Evolutionary conservation across 2,113 vertebrate species (phyloP), one percentile per base, ranked within the genome.

Genomic region (Castor canadensis): DNA sequence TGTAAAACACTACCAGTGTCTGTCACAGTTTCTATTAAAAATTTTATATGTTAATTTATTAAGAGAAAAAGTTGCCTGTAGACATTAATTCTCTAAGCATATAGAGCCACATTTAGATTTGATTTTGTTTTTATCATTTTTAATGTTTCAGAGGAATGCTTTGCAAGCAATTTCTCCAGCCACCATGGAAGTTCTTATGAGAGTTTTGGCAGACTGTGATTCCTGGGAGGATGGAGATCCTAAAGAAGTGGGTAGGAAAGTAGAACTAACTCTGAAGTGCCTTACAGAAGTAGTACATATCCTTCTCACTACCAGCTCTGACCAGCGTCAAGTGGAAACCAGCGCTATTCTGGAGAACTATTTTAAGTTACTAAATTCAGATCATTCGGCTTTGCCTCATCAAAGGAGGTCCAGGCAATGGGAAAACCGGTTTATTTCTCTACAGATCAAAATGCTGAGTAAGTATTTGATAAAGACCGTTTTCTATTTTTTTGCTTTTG

Each of bases 381-480:
- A 99, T 98, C 99, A 99, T 24, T 98, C 99, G 17, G 98, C 99
- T 4, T 98, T 99, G 95, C 98, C 98, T 92, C 98, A 98, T 71
- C 92, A 98, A 38, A 98, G 96, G 91, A 97, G 96, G 24, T 99
- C 99, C 66, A 98, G 98, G 60, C 98, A 99, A 83, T 99, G 99
- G 99, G 99, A 99, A 98, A 99, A 98, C 92, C 98, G 98, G 43
- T 99, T 99, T 96, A 99, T 99, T 98, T 98, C 99, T 13, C 98
- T 99, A 56, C 99, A 99, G 98, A 98, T 99, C 22, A 98, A 99
- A 97, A 99, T 99, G 99, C 98, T 99, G 69, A 99, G 99, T 99
- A 97, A 99, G 98, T 99, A 86, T 97, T 49, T 12, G 13, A 49
- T 62, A n/a, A 77, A 47, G 24, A 84, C 3, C 9, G 1, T 89